Conservation (phyloP, 2,888 invertebrate species). For the Eugnorisma glareosa region DNA sequence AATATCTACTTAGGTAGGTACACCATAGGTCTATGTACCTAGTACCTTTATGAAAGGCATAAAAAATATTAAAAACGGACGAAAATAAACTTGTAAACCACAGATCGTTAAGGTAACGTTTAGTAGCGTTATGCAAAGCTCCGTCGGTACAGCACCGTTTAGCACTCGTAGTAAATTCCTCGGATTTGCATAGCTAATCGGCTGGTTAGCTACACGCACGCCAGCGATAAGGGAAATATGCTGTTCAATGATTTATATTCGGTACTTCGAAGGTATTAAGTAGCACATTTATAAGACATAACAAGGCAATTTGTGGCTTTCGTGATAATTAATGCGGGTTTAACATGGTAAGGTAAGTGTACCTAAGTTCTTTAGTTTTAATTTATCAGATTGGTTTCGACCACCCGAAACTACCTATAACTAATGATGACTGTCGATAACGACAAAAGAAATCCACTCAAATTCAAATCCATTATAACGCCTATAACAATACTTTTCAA, state of each 20-base stretch:
- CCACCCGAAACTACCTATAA: conserved; percentile 14
- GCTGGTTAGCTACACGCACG: conserved; percentile 76
- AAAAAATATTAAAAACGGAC: conserved; percentile 23
- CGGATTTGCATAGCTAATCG: conserved; percentile 85
- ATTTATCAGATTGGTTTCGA: conserved; percentile 14
- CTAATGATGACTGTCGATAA: conserved; percentile 22
- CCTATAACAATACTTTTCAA: conserved; percentile 64
- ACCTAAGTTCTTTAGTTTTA: conserved; percentile 16
- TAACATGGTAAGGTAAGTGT: conserved; percentile 26
- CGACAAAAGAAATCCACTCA: conserved; percentile 40
- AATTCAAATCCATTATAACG: conserved; percentile 46
- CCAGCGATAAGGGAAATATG: conserved; percentile 78
- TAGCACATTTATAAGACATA: conserved; percentile 77
- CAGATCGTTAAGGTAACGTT: conserved; percentile 42
- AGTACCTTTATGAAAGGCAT: neutral
- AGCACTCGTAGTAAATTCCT: conserved; percentile 77
- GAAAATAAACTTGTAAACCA: conserved; percentile 51
- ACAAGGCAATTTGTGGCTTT: conserved; percentile 73
- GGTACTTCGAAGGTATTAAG: conserved; percentile 65
- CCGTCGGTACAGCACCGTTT: conserved; percentile 71
- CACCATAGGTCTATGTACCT: neutral
- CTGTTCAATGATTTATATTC: conserved; percentile 80
- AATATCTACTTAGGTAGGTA: neutral
- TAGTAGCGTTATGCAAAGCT: conserved; percentile 62
- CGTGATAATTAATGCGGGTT: conserved; percentile 50